Percentiles rank a stretch among this genome's conserved stretches.
Evolutionary conservation across 2,888 invertebrate genomes (phyloP).

Genomic region (Auanema sp.): DNA sequence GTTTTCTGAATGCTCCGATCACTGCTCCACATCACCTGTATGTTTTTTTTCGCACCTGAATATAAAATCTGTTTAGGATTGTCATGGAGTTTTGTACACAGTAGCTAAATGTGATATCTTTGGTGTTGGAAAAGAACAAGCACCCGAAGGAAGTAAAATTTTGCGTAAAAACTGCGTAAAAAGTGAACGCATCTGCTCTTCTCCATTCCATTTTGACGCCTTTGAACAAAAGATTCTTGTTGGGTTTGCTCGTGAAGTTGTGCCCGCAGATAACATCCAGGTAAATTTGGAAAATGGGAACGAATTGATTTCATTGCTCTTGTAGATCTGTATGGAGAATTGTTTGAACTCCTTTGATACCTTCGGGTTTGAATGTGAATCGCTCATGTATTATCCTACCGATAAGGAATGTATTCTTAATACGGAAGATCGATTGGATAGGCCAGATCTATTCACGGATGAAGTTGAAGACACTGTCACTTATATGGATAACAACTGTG

Average conservation of each 20-base stretch:
- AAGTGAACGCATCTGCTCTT: slow-evolving; percentile 58
- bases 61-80: slow-evolving; percentile 44
- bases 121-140: slow-evolving; percentile 30
- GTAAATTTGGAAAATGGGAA: slow-evolving; percentile 15
- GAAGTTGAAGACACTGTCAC: slow-evolving; percentile 60
- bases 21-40: slow-evolving; percentile 42
- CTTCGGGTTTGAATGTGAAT: slow-evolving; percentile 63
- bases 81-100: slow-evolving; percentile 53
- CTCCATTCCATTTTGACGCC: slow-evolving; percentile 62
- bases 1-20: slow-evolving; percentile 58
- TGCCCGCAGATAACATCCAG: slow-evolving; percentile 51
- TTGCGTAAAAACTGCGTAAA: slow-evolving; percentile 57
- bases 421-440: slow-evolving; percentile 61
- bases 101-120: slow-evolving; percentile 43
- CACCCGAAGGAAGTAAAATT: slow-evolving; percentile 25
- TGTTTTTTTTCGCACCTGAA: too few species aligned
- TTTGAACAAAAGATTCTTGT: slow-evolving; percentile 61
- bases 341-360: slow-evolving; percentile 60
- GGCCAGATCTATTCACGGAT: slow-evolving; percentile 61
- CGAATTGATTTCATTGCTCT: not conserved
- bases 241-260: slow-evolving; percentile 63
- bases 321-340: slow-evolving; percentile 49
- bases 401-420: slow-evolving; percentile 63
- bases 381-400: slow-evolving; percentile 62
- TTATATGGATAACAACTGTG: slow-evolving; percentile 64